A percentile compares a stretch with the other conserved stretches of the same genome.
Evolutionary conservation across 2,113 vertebrate species (phyloP).

Genomic region (Oryzias melastigma): DNA sequence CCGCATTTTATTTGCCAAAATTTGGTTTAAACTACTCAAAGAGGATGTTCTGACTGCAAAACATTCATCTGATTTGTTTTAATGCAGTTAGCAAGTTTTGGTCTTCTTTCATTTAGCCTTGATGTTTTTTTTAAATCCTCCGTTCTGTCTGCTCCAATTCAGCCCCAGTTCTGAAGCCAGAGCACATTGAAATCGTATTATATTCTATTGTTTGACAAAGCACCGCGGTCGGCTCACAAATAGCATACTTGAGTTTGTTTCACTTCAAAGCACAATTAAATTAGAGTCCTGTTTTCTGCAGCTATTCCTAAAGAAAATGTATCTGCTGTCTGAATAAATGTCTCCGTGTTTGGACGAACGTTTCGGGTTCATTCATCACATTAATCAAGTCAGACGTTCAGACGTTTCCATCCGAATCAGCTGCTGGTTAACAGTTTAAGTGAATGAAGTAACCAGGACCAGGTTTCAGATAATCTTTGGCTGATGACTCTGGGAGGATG

Average conservation of each 20-base stretch:
- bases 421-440: background rate
- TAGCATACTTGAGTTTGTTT: slow-evolving; percentile 14
- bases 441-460: background rate
- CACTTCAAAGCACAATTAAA: slow-evolving; percentile 7
- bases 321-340: background rate
- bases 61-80: slow-evolving; percentile 50
- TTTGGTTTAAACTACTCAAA: slow-evolving; percentile 54
- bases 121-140: slow-evolving; percentile 15
- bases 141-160: slow-evolving; percentile 23
- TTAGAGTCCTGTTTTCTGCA: background rate
- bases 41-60: slow-evolving; percentile 39
- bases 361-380: too few species aligned
- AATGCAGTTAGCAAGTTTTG: slow-evolving; percentile 39
- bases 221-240: background rate
- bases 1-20: slow-evolving; percentile 38
- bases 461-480: too few species aligned
- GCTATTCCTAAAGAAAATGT: background rate
- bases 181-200: slow-evolving; percentile 20
- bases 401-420: too few species aligned
- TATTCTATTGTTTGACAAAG: slow-evolving; percentile 29
- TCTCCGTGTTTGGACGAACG: background rate
- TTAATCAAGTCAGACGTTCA: too few species aligned
- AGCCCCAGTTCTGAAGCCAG: slow-evolving; percentile 13
- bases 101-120: slow-evolving; percentile 23
- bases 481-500: too few species aligned